Conservation (phyloP, 1,140 invertebrate genomes). For the Hylyphantes graminicola region DNA sequence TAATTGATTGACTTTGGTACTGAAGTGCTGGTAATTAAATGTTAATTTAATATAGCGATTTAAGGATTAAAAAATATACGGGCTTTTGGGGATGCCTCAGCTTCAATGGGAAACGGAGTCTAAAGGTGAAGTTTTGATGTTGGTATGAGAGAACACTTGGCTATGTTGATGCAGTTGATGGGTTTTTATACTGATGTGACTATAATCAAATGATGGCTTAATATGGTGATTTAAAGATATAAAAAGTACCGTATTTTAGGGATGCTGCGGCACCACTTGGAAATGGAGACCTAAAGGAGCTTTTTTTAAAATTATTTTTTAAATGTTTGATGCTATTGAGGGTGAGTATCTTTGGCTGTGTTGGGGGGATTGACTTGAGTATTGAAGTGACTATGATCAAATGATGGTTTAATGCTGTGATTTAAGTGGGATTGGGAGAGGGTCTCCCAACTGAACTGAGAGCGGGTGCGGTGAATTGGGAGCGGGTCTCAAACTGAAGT, state of each 20-base stretch:
- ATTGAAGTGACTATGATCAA: too few relatives aligned
- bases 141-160: neutral
- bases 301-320: neutral
- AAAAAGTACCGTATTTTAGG: neutral
- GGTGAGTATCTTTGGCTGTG: neutral
- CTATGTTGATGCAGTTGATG: neutral
- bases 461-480: too few relatives aligned
- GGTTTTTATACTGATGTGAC: neutral
- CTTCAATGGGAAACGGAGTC: neutral
- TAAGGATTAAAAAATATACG: neutral
- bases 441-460: too few relatives aligned
- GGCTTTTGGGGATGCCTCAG: conserved; percentile 13
- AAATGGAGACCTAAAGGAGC: neutral
- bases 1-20: neutral
- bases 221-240: too few relatives aligned
- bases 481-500: too few relatives aligned
- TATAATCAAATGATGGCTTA: too few relatives aligned
- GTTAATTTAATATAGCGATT: too few relatives aligned
- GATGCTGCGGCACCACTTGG: neutral
- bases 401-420: too few relatives aligned
- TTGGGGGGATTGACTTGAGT: neutral
- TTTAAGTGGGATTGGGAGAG: too few relatives aligned
- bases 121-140: neutral
- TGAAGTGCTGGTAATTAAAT: too few relatives aligned
- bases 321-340: neutral